Conservation (phyloP, 2,888 invertebrate genomes). For the Drosophila fulvimacula region DNA sequence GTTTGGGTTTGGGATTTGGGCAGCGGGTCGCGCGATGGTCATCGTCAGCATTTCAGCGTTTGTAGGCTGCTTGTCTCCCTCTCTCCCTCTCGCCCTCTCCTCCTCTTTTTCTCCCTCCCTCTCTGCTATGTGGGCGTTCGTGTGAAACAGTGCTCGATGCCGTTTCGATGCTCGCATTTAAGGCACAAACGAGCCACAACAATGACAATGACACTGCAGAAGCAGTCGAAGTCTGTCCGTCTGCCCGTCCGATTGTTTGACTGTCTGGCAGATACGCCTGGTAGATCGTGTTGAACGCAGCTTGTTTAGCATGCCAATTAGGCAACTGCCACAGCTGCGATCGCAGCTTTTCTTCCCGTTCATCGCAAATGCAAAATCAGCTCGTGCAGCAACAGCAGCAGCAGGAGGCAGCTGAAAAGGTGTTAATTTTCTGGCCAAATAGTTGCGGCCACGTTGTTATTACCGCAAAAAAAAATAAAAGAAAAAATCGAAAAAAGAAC, state of each 20-base stretch:
- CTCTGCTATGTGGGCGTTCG: conserved; percentile 69
- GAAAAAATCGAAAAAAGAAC: conserved; percentile 23
- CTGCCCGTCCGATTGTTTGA: conserved; percentile 31
- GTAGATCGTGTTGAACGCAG: conserved; percentile 81
- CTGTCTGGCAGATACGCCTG: conserved; percentile 65
- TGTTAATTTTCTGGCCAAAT: conserved; percentile 85
- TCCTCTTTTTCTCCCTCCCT: no score
- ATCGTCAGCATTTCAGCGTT: conserved; percentile 53
- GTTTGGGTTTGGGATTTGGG: conserved; percentile 44
- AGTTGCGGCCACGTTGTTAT: conserved; percentile 84
- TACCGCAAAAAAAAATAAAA: conserved; percentile 70
- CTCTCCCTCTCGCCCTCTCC: not conserved
- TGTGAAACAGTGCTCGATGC: conserved; percentile 59
- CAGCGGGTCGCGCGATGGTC: conserved; percentile 67
- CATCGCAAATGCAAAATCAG: conserved; percentile 83
- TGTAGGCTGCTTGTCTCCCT: conserved; percentile 21
- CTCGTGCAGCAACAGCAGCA: conserved; percentile 65
- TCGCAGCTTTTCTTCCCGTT: conserved; percentile 32
- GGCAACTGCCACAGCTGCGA: conserved; percentile 62
- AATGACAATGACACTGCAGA: conserved; percentile 54
- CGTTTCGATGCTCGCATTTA: conserved; percentile 52
- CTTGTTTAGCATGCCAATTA: conserved; percentile 80
- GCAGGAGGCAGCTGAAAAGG: conserved; percentile 77
- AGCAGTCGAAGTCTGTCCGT: conserved; percentile 28
- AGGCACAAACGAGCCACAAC: conserved; percentile 51